Evolutionary conservation across 2,113 vertebrate genomes (phyloP).

Genomic region (Pontoporia blainvillei): DNA sequence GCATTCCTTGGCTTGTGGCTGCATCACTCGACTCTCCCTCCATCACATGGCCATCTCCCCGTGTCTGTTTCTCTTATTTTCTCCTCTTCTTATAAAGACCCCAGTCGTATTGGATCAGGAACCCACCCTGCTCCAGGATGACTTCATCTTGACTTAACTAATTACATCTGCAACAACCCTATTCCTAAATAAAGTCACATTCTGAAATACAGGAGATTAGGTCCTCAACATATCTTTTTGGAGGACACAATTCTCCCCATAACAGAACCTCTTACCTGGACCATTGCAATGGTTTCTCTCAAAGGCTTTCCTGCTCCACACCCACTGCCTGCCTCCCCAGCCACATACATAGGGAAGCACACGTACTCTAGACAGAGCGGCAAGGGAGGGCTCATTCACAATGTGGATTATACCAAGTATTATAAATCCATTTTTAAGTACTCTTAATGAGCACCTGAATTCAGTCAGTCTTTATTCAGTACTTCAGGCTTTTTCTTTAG

Average conservation of each 20-base stretch:
- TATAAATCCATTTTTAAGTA: not conserved
- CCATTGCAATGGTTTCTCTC: not conserved
- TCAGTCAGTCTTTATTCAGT: not conserved
- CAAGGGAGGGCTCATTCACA: not conserved
- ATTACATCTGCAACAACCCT: not conserved
- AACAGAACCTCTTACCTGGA: not conserved
- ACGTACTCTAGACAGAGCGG: not conserved
- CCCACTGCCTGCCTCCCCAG: fast-evolving
- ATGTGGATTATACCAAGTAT: not conserved
- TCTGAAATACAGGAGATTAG: not conserved
- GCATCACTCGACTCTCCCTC: not conserved
- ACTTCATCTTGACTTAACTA: not conserved
- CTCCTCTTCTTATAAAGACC: not conserved
- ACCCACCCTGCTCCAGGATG: not conserved
- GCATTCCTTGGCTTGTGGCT: not conserved
- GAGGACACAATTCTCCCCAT: not conserved
- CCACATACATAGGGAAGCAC: too few species aligned
- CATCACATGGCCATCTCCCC: not conserved
- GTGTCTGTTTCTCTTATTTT: not conserved
- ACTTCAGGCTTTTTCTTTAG: not conserved
- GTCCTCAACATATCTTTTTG: not conserved
- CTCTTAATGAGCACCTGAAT: not conserved
- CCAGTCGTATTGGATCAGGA: not conserved
- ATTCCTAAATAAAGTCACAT: not conserved
- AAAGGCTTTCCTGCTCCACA: not conserved